Percentiles rank a stretch among this genome's conserved stretches.
Evolutionary conservation across 2,113 vertebrate genomes (phyloP).

Genomic region (Opisthocomus hoazin): DNA sequence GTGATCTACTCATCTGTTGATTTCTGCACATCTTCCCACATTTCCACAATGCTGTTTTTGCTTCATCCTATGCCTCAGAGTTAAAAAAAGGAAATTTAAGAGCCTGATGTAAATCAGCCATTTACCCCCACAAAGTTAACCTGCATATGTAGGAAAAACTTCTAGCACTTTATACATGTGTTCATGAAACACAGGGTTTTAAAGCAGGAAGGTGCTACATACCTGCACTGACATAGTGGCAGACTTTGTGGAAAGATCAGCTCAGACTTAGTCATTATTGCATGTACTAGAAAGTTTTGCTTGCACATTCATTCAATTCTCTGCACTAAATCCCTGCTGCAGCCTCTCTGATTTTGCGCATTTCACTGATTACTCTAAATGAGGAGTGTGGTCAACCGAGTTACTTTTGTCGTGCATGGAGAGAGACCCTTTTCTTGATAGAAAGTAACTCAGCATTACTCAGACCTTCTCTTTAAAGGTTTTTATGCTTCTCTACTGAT

Average conservation of each 20-base stretch:
- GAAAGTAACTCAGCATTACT: not conserved
- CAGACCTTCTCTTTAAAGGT: not conserved
- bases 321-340: not conserved
- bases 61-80: not conserved
- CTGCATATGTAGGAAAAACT: not conserved
- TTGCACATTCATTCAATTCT: not conserved
- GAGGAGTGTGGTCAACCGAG: not conserved
- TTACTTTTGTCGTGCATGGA: not conserved
- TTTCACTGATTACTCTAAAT: not conserved
- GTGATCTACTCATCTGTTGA: slow-evolving; percentile 12
- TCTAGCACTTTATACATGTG: not conserved
- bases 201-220: not conserved
- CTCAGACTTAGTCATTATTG: not conserved
- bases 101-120: not conserved
- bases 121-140: not conserved
- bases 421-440: not conserved
- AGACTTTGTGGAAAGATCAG: not conserved
- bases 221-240: not conserved
- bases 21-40: not conserved
- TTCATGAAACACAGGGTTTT: not conserved
- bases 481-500: not conserved
- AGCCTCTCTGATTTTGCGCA: not conserved
- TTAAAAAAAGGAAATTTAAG: not conserved
- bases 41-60: not conserved
- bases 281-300: not conserved